These are phyloP conservation scores for Pseudocheirus occidentalis DNA, from an alignment of 2,797 vertebrate species.

Conservation along the genomic window DNA sequence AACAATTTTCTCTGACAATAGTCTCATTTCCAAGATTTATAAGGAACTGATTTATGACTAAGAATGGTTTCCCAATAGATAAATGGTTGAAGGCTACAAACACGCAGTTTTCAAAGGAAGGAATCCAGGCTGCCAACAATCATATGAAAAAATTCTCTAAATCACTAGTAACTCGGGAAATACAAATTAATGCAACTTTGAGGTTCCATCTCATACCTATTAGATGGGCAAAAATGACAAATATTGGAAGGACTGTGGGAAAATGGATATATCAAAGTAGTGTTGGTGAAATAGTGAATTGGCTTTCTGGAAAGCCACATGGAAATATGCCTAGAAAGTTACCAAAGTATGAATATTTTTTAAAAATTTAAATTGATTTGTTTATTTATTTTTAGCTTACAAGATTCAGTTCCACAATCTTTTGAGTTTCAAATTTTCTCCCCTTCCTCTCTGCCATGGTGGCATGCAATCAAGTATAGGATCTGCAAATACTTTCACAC, in stretches of 20 bases:
- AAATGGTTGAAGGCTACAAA: too few species aligned
- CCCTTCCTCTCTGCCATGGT: too few species aligned
- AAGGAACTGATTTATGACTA: neutral
- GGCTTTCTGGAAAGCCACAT: neutral
- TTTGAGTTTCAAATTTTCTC: too few species aligned
- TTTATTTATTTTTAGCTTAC: too few species aligned
- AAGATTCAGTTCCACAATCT: too few species aligned
- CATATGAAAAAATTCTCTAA: neutral
- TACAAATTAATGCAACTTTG: neutral
- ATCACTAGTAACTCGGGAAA: neutral
- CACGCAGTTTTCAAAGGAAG: too few species aligned
- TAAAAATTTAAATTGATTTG: too few species aligned
- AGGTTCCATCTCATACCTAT: neutral
- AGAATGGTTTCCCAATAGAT: neutral
- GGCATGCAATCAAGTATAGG: too few species aligned
- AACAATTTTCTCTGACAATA: neutral
- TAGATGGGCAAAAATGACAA: neutral
- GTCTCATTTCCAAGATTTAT: neutral
- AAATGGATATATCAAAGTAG: neutral
- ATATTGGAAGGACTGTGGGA: neutral
- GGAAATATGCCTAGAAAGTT: neutral
- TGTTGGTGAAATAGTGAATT: neutral
- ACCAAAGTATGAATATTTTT: neutral
- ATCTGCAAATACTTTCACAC: too few species aligned
- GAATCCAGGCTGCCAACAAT: neutral